Evolutionary conservation across 2,888 invertebrate genomes (phyloP).

Genomic region (Melanargia galathea): DNA sequence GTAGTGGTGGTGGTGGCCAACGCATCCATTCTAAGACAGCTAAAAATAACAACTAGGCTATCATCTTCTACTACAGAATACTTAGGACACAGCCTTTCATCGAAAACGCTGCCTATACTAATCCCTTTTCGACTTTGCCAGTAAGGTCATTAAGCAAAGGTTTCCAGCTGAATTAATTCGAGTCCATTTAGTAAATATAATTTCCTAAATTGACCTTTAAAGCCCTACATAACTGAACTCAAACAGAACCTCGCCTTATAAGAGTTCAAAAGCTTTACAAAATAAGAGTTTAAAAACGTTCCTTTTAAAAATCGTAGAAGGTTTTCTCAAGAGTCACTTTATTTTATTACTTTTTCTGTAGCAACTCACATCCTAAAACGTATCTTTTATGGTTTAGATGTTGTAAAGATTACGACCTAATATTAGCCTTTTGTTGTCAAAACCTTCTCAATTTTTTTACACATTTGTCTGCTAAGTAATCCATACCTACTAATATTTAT

Average conservation of each 20-base stretch:
- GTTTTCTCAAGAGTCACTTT: slow-evolving; percentile 7
- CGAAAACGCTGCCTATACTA: no score
- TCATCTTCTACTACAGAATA: no score
- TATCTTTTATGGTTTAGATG: slow-evolving; percentile 14
- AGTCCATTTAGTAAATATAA: not conserved
- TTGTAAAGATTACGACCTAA: slow-evolving; percentile 17
- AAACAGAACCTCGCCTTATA: not conserved
- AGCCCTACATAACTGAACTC: not conserved
- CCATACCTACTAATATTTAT: no score
- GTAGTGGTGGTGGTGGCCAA: no score
- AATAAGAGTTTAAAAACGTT: not conserved
- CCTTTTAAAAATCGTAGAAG: not conserved
- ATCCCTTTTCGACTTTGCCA: no score
- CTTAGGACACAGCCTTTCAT: no score
- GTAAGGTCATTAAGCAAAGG: no score
- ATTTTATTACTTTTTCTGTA: slow-evolving; percentile 14
- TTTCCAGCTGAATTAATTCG: not conserved
- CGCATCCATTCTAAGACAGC: no score
- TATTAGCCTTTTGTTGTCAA: slow-evolving; percentile 4
- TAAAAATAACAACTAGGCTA: no score
- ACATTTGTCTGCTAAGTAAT: not conserved
- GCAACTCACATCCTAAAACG: slow-evolving; percentile 1
- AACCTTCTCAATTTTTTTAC: not conserved
- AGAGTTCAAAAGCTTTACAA: slow-evolving; percentile 4
- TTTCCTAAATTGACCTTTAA: not conserved